Percentiles rank a stretch among this genome's conserved stretches.
Conservation (phyloP, 2,113 vertebrate genomes). For the Heterochromis multidens region DNA sequence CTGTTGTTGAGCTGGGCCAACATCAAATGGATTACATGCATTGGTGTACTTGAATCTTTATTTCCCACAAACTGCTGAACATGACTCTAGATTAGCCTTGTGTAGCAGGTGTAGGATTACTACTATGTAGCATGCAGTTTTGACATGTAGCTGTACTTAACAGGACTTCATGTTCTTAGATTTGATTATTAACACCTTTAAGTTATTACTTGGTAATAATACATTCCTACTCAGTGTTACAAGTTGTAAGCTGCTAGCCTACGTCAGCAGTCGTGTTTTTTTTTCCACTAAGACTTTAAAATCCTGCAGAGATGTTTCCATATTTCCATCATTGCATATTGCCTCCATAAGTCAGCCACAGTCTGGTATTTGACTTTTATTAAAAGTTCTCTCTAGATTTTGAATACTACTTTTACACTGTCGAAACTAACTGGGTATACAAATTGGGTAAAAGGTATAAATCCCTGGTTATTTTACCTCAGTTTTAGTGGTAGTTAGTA, state of each 20-base stretch:
- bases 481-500: too few species aligned
- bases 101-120: background rate
- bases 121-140: background rate
- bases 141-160: background rate
- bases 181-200: background rate
- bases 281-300: background rate
- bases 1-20: background rate
- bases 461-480: too few species aligned
- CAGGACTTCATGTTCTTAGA: background rate
- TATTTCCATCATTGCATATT: background rate
- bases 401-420: background rate
- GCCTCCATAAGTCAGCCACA: background rate
- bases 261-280: background rate
- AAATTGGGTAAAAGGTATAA: background rate
- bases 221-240: background rate
- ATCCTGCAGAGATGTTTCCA: slow-evolving; percentile 33
- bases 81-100: background rate
- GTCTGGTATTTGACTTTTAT: background rate
- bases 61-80: background rate
- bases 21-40: background rate
- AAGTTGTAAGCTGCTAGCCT: background rate
- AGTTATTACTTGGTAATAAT: background rate
- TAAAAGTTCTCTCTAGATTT: background rate
- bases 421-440: background rate
- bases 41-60: background rate